Percentiles rank a stretch among this genome's conserved stretches.
These are phyloP conservation scores for Caenorhabditis sp. DNA, from an alignment of 2,888 invertebrate genomes.

Conservation along the genomic window DNA sequence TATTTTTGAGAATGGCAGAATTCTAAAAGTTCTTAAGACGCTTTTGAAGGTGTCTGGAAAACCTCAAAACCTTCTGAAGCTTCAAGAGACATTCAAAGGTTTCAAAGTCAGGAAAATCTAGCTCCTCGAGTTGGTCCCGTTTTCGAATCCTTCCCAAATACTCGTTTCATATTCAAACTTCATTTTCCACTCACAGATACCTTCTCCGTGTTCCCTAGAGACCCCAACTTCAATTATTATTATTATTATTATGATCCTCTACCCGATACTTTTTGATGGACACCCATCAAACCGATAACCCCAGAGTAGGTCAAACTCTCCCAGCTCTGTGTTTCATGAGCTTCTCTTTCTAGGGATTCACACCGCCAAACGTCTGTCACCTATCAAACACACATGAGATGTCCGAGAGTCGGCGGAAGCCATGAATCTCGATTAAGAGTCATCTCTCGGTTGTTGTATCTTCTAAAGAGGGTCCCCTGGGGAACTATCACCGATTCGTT, in stretches of 20 bases:
- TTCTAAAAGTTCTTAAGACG: too few species aligned
- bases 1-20: too few species aligned
- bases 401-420: conserved; percentile 48
- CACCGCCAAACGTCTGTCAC: conserved; percentile 59
- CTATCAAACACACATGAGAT: conserved; percentile 43
- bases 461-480: conserved; percentile 29
- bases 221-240: conserved; percentile 45
- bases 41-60: too few species aligned
- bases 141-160: too few species aligned
- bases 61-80: too few species aligned
- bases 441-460: conserved; percentile 8
- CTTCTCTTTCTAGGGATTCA: too few species aligned
- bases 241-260: background rate
- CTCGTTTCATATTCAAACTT: too few species aligned
- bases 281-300: conserved; percentile 58
- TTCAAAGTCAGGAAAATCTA: too few species aligned
- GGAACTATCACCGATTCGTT: conserved; percentile 47
- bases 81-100: too few species aligned
- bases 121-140: too few species aligned
- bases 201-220: background rate
- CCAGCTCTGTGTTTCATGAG: background rate
- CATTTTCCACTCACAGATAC: too few species aligned
- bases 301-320: conserved; percentile 15
- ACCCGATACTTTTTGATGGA: conserved; percentile 23
- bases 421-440: conserved; percentile 66